These are phyloP conservation scores for Neoseiulus cucumeris DNA, from an alignment of 1,140 invertebrate species.

Conservation along the genomic window DNA sequence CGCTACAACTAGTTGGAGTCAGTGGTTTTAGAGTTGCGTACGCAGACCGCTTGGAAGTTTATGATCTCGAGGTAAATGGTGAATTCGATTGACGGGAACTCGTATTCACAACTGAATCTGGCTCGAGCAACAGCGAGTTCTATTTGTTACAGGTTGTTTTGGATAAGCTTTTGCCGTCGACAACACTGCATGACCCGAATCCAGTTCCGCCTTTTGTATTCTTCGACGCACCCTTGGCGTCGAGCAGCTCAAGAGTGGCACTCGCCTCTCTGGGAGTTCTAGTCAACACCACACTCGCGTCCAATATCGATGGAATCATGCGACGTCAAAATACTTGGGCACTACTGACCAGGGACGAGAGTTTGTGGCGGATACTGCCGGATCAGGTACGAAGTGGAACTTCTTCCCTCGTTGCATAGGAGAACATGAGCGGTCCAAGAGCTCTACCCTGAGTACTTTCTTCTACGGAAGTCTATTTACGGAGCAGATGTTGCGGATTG, in stretches of 20 bases:
- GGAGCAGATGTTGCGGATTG: too few relatives aligned
- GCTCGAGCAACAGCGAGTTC: background rate
- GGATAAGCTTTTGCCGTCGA: conserved; percentile 2
- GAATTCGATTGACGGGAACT: background rate
- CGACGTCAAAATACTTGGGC: background rate
- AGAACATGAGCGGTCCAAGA: background rate
- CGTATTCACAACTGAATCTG: background rate
- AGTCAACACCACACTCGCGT: background rate
- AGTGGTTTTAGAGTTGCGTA: conserved; percentile 1
- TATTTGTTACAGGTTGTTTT: background rate
- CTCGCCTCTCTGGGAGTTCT: background rate
- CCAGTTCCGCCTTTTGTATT: background rate
- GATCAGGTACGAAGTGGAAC: background rate
- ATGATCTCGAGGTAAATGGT: conserved; percentile 4
- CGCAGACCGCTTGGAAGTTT: background rate
- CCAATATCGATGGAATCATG: background rate
- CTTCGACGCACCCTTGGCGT: background rate
- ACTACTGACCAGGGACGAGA: background rate
- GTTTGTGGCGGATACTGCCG: background rate
- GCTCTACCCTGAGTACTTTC: background rate
- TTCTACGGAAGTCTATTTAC: too few relatives aligned
- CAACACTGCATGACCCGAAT: background rate
- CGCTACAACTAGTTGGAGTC: background rate
- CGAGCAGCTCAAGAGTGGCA: background rate
- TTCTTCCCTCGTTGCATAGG: background rate